Conservation (phyloP, 2,888 invertebrate genomes). For the Hirtodrosophila duncani region DNA sequence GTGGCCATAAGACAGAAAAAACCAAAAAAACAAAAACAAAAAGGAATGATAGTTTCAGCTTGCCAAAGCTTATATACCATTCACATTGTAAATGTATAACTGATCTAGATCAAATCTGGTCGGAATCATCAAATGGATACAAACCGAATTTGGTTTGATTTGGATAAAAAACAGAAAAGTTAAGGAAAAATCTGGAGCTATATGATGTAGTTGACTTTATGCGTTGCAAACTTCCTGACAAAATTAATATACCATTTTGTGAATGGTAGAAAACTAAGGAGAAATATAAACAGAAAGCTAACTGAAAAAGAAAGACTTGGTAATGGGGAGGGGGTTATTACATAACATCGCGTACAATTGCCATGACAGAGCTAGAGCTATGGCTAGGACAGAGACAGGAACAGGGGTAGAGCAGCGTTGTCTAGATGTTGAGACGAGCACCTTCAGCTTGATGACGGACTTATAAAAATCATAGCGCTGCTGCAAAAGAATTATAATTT, state of each 20-base stretch:
- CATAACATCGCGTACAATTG: constrained; percentile 41
- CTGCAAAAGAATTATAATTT: constrained; percentile 68
- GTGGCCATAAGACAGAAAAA: constrained; percentile 45
- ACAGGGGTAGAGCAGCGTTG: background rate
- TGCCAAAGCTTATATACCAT: too few relatives aligned
- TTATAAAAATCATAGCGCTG: constrained; percentile 60
- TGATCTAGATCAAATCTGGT: too few relatives aligned
- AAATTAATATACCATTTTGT: too few relatives aligned
- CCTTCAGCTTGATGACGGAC: constrained; percentile 12
- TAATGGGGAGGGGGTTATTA: constrained; percentile 36
- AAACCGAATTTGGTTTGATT: too few relatives aligned
- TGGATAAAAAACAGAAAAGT: too few relatives aligned
- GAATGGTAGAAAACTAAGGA: constrained; percentile 1
- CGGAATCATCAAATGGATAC: too few relatives aligned
- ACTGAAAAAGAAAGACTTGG: constrained; percentile 1
- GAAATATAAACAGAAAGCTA: constrained; percentile 16
- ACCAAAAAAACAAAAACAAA: constrained; percentile 3
- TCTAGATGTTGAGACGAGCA: background rate
- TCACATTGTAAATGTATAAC: too few relatives aligned
- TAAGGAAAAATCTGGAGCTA: too few relatives aligned
- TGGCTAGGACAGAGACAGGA: background rate
- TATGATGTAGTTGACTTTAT: too few relatives aligned
- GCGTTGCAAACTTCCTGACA: too few relatives aligned
- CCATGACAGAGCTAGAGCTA: constrained; percentile 6
- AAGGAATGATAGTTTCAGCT: too few relatives aligned